These are phyloP conservation scores for Cephus sareptanus DNA, from an alignment of 2,888 invertebrate genomes.

Conservation along the genomic window DNA sequence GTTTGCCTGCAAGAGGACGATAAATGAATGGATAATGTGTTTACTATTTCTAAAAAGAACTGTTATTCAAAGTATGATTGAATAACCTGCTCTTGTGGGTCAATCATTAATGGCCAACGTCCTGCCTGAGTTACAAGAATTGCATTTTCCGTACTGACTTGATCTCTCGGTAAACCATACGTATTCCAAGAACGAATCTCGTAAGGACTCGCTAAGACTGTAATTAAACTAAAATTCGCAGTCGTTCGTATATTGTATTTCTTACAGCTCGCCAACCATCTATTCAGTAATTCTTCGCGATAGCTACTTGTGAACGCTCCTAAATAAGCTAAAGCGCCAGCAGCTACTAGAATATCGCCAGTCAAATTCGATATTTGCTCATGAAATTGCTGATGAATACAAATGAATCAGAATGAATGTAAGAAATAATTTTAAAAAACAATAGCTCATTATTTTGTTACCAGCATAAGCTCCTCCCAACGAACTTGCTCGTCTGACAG, in stretches of 20 bases:
- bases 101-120: slow-evolving; percentile 92
- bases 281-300: slow-evolving; percentile 73
- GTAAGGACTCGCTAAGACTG: slow-evolving; percentile 83
- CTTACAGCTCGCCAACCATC: slow-evolving; percentile 78
- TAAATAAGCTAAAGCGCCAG: slow-evolving; percentile 90
- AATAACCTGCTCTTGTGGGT: slow-evolving; percentile 90
- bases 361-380: slow-evolving; percentile 77
- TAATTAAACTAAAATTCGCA: slow-evolving; percentile 74
- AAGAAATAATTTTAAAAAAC: slow-evolving; percentile 12
- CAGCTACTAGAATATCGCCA: slow-evolving; percentile 89
- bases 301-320: slow-evolving; percentile 87
- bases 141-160: slow-evolving; percentile 91
- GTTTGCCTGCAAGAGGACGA: slow-evolving; percentile 74
- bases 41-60: background rate
- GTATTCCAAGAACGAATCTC: slow-evolving; percentile 92
- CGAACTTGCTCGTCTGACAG: slow-evolving; percentile 87
- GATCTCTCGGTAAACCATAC: slow-evolving; percentile 87
- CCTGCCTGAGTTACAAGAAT: slow-evolving; percentile 86
- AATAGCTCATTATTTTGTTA: slow-evolving; percentile 44
- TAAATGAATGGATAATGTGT: background rate
- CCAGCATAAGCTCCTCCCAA: slow-evolving; percentile 82
- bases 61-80: background rate
- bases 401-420: slow-evolving; percentile 24
- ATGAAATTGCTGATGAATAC: slow-evolving; percentile 70
- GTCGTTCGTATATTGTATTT: slow-evolving; percentile 79